Conservation (phyloP, 2,797 vertebrate genomes). For the Pelobates cultripes region DNA sequence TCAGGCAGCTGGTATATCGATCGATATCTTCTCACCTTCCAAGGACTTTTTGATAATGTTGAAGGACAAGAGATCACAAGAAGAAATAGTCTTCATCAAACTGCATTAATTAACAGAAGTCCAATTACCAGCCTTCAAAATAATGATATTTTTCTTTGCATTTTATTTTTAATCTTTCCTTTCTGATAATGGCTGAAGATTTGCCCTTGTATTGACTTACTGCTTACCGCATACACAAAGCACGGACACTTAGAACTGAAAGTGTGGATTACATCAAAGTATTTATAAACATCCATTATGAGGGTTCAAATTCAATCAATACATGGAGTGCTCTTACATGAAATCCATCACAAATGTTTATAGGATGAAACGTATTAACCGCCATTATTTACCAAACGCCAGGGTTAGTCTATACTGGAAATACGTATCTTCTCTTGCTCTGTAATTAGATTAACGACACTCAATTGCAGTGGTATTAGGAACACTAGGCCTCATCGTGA, state of each 20-base stretch:
- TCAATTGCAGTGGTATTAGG: no score
- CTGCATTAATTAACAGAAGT: not conserved
- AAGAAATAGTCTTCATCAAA: not conserved
- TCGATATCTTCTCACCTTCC: not conserved
- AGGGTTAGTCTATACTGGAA: constrained; percentile 12
- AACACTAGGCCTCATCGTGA: no score
- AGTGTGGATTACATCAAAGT: constrained; percentile 4
- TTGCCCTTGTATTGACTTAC: constrained; percentile 22
- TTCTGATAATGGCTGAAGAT: not conserved
- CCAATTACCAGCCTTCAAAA: not conserved
- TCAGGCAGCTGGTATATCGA: not conserved
- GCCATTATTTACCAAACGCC: not conserved
- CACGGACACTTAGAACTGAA: not conserved
- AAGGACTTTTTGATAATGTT: not conserved
- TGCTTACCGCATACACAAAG: not conserved
- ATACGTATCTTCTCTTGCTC: not conserved
- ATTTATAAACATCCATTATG: constrained; percentile 16
- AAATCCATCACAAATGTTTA: not conserved
- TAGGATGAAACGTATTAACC: not conserved
- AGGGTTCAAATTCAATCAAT: not conserved
- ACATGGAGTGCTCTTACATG: not conserved
- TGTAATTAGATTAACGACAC: no score
- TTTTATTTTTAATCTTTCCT: not conserved
- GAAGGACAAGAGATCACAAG: not conserved
- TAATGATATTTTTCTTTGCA: not conserved